Base-by-base conservation (phyloP, 2,888 invertebrate genomes). In the Sussaba pulchella region DNA sequence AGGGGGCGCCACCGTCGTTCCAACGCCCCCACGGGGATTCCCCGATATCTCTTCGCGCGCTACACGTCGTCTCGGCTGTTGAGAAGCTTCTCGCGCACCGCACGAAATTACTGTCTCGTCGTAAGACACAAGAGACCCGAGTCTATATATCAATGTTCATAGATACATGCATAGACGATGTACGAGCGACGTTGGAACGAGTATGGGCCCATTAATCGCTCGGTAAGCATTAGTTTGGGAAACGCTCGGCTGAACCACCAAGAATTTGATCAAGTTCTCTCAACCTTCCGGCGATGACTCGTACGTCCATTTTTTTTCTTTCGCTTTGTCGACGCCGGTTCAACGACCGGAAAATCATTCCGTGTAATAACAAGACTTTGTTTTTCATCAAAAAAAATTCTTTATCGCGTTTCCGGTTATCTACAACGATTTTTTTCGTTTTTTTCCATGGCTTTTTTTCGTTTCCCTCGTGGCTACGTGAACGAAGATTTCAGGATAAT, bases 11-110 rank as follows among this genome's bases (percentile, higher is more conserved):
- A 36, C n/a, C 50, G 19, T 63, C 75, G 12, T 47, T 21, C 17
- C 26, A 14, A 57, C 43, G 31, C 31, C 70, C 77, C 77, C 43
- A 59, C 59, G 73, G 77, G 41, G 73, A 50, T 73, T 78, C 81
- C 59, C 77, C 59, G 74, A 81, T 81, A 81, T 77, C 77, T 81
- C 76, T 76, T 72, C 77, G 81, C 69, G n/a, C 43, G 2, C n/a
- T n/a, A n/a, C 36, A 77, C 81, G 73, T 76, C 71, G 67, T 73
- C 21, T 72, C 71, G 72, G 69, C 26, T 72, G 74, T 67, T 78
- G 74, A 71, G 74, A 57, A 31, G 6, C 31, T 6, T 71, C 67
- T 59, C 26, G 12, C 36, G 43, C 69, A 76, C 71, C 78, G 71
- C 77, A 52, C 70, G 73, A 70, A 80, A 77, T 73, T 78, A 77